phyloP scores from a whole-genome alignment of 2,888 invertebrate genomes.

The Drosophila quinaria region DNA sequence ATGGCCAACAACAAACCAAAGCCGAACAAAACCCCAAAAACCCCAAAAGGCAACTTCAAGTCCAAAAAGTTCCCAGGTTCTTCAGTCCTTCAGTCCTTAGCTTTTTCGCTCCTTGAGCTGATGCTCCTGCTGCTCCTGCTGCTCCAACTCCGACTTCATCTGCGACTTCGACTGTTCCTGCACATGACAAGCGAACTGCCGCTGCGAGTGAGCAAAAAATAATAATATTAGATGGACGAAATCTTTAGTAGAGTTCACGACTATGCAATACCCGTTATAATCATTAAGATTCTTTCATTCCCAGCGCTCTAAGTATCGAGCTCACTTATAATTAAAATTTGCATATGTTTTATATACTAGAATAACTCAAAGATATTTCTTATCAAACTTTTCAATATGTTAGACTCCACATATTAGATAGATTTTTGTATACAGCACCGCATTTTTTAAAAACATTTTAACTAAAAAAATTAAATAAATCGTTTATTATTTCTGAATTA shows the following conservation, averaged over 20 bases:
- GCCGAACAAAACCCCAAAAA: slow-evolving; percentile 11
- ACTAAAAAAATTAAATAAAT: no score
- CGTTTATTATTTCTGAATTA: no score
- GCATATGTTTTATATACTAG: no score
- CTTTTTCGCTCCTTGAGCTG: slow-evolving; percentile 1
- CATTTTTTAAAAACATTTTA: no score
- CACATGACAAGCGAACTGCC: slow-evolving; percentile 65
- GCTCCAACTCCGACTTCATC: background rate
- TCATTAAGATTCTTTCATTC: no score
- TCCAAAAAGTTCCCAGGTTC: slow-evolving; percentile 24
- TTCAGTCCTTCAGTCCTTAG: slow-evolving; percentile 8
- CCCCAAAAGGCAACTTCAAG: slow-evolving; percentile 38
- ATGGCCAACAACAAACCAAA: slow-evolving; percentile 13
- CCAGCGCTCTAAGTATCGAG: no score
- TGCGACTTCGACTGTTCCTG: slow-evolving; percentile 33
- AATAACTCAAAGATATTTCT: no score
- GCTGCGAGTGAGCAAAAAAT: slow-evolving; percentile 21
- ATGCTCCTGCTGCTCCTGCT: slow-evolving; percentile 1
- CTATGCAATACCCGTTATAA: background rate
- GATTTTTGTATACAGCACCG: no score
- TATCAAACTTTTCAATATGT: no score
- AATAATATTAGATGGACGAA: background rate
- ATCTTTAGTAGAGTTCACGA: background rate
- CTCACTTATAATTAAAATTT: no score
- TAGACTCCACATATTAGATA: no score